Base-by-base conservation (phyloP, 37 sponge, comb jelly and placozoan species). In the Chondrilla cf. caribensis region DNA sequence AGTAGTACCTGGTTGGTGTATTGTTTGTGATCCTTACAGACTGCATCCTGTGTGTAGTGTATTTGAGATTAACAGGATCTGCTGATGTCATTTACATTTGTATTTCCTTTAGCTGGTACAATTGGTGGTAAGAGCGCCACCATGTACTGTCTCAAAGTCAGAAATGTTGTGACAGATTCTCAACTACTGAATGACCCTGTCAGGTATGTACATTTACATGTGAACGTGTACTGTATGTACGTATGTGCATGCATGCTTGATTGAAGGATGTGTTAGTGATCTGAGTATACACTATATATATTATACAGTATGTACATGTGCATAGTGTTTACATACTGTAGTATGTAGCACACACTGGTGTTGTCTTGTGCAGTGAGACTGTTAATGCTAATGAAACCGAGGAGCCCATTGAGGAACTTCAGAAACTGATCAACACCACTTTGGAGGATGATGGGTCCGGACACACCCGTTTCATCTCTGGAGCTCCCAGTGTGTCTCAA, bases 71-170 rank as follows among this genome's bases (percentile, higher is more conserved):
- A n/a, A n/a, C n/a, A n/a, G n/a, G n/a, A n/a, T n/a, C n/a, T n/a
- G n/a, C n/a, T n/a, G n/a, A n/a, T n/a, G n/a, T n/a, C n/a, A n/a
- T 55, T 19, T 55, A 11, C 11, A 19, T 55, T 55, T 1, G 2
- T 7, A n/a, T 28, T 37, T 4, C 1, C 5, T 84, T 5, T 68
- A 85, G 85, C 33, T 25, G 85, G 85, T 58, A 35, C 54, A 17
- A 66, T 78, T 37, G 29, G 29, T 25, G 9, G 22, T 3, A 67
- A 79, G 54, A 26, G 32, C 47, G 85, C 85, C 4, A 65, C 70
- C 32, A 60, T 29, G 26, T 85, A 85, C 70, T 85, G 85, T 38
- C 65, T 85, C 21, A 32, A 31, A 19, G 41, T 85, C 24, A 57
- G 25, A 11, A 41, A 79, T 54, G 70, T 70, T 18, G 36, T n/a